Conservation (phyloP, 1,140 invertebrate species). For the Tenebrio molitor region DNA sequence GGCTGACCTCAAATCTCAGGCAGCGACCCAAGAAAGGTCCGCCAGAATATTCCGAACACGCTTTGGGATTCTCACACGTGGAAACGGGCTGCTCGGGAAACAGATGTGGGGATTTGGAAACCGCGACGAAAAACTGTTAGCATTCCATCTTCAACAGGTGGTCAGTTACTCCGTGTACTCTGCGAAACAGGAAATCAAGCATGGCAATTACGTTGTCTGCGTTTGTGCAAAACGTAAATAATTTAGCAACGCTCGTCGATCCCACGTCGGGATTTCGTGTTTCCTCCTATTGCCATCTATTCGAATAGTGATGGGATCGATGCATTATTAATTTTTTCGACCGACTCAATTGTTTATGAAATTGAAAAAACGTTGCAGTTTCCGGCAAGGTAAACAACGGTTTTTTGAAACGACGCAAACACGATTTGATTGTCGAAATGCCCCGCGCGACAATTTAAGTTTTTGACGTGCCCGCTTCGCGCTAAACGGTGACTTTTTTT, state of each 20-base stretch:
- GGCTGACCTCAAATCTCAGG: constrained; percentile 27
- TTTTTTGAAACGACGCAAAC: neutral
- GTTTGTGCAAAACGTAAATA: constrained; percentile 47
- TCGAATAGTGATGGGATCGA: neutral
- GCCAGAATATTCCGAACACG: constrained; percentile 35
- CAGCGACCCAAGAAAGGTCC: constrained; percentile 18
- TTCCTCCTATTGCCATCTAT: neutral
- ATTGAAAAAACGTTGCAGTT: constrained; percentile 14
- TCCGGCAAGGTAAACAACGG: neutral
- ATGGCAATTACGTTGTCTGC: constrained; percentile 43
- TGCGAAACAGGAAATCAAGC: constrained; percentile 30
- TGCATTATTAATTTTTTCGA: neutral
- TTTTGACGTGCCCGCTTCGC: neutral
- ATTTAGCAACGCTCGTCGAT: constrained; percentile 16
- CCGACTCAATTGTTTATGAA: neutral
- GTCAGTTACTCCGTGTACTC: constrained; percentile 49
- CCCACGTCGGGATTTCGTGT: neutral
- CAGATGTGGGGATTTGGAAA: constrained; percentile 50
- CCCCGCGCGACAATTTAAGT: constrained; percentile 2
- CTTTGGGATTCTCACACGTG: constrained; percentile 41
- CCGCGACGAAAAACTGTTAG: constrained; percentile 54
- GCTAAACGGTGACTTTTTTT: constrained; percentile 2
- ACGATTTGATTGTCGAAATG: constrained; percentile 4
- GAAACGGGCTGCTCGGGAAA: constrained; percentile 29
- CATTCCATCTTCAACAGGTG: constrained; percentile 55